Conservation (phyloP, 2,888 invertebrate species). For the Parapristionchus giblindavisi region DNA sequence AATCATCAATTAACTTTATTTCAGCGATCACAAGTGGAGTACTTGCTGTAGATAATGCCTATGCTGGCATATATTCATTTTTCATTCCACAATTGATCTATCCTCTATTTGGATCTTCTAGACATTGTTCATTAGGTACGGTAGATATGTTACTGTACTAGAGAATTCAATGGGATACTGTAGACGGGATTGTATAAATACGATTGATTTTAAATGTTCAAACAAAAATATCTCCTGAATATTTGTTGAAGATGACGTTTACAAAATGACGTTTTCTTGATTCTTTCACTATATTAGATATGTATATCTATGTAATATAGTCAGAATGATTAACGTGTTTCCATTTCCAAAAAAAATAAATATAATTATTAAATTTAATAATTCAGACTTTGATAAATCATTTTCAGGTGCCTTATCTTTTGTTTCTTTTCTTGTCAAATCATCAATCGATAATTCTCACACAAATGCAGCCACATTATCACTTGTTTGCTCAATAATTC, state of each 20-base stretch:
- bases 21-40: slow-evolving; percentile 35
- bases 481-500: slow-evolving; percentile 4
- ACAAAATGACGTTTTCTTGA: background rate
- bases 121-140: slow-evolving; percentile 35
- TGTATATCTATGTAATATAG: background rate
- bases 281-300: background rate
- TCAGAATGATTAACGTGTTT: background rate
- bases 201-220: no score
- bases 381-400: background rate
- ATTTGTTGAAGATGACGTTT: no score
- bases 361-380: background rate
- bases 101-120: slow-evolving; percentile 29
- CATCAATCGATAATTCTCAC: background rate
- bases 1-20: background rate
- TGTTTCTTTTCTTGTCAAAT: slow-evolving; percentile 28
- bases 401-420: slow-evolving; percentile 34
- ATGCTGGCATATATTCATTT: slow-evolving; percentile 30
- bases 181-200: background rate
- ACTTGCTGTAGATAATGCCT: slow-evolving; percentile 28
- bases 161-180: background rate
- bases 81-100: slow-evolving; percentile 30
- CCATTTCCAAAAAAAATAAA: background rate
- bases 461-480: slow-evolving; percentile 3
- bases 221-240: no score
- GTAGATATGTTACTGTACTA: background rate